Conservation (phyloP, 2,797 vertebrate genomes). For the Loris lydekkerianus region DNA sequence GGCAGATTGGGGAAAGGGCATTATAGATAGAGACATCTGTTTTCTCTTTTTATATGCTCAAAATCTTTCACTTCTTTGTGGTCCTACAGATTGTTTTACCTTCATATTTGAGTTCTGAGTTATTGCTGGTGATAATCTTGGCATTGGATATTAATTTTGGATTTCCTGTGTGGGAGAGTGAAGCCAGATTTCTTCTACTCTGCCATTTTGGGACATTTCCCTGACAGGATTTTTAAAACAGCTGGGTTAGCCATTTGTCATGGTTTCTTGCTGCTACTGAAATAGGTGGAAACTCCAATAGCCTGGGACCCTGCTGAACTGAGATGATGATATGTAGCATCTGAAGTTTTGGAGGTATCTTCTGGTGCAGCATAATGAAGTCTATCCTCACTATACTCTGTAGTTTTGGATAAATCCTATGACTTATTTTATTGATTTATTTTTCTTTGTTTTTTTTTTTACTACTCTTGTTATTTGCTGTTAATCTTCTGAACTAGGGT, state of each 20-base stretch:
- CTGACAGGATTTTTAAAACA: slow-evolving; percentile 12
- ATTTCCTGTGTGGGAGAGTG: background rate
- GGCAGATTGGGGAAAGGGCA: background rate
- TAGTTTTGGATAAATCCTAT: background rate
- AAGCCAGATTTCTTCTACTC: background rate
- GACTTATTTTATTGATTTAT: background rate
- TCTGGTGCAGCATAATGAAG: background rate
- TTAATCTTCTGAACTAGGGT: background rate
- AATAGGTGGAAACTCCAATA: background rate
- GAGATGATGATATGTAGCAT: background rate
- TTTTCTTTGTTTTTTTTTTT: background rate
- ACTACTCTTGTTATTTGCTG: background rate
- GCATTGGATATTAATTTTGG: background rate
- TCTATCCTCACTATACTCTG: background rate
- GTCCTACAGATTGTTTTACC: background rate
- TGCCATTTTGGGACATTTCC: background rate
- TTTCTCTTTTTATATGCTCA: background rate
- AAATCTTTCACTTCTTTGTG: background rate
- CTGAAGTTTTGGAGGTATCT: background rate
- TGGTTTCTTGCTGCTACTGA: background rate
- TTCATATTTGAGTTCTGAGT: background rate
- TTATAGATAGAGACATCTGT: background rate
- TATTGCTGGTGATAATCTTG: background rate
- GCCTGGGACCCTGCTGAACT: background rate
- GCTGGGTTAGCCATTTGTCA: background rate